Base-by-base conservation (phyloP, 1,140 invertebrate species). In the Lasaia peninsularis region DNA sequence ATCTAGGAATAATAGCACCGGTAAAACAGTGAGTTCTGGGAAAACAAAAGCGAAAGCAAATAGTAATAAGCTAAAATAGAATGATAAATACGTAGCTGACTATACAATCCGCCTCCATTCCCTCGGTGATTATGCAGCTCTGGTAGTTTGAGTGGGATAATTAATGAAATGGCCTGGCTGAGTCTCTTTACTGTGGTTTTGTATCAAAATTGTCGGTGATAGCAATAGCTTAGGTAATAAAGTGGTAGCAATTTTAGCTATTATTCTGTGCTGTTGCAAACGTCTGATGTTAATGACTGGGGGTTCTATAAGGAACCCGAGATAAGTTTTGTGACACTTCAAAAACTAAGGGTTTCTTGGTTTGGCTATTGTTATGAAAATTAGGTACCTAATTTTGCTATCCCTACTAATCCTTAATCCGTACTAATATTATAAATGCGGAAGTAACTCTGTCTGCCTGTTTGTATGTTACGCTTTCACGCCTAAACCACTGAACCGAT, bases 31-130 rank as follows among this genome's bases (percentile, higher is more conserved):
- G 5, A 7, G 24, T 28, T 6, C 24, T 48, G 2, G 20, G 20
- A 21, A 48, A 48, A 48, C 11, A 48, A 44, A 4, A 3, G 9
- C 10, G 8, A 48, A 11, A 48, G 20, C 10, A 5, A 48, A 48
- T 20, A 6, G 18, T 5, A 48, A 48, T 48, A 48, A 48, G 40
- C 40, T 48, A 21, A 48, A 48, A 48, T 11, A 5, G 18, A 48
- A 48, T 48, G 44, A 48, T 20, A 48, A 48, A 48, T 48, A 21
- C 44, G 44, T 48, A 48, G 44, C 44, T 48, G 44, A 48, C 44
- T 48, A 18, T 48, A 48, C 44, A 48, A 21, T 24, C 44, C 20
- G 44, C 44, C 44, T 48, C n/a, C 18, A 48, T 48, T 48, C 20
- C 40, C 40, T 44, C 40, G 16, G 40, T 44, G 20, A 44, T 21